Conservation (phyloP, 1,140 invertebrate genomes). For the Daktulosphaira vitifoliae region DNA sequence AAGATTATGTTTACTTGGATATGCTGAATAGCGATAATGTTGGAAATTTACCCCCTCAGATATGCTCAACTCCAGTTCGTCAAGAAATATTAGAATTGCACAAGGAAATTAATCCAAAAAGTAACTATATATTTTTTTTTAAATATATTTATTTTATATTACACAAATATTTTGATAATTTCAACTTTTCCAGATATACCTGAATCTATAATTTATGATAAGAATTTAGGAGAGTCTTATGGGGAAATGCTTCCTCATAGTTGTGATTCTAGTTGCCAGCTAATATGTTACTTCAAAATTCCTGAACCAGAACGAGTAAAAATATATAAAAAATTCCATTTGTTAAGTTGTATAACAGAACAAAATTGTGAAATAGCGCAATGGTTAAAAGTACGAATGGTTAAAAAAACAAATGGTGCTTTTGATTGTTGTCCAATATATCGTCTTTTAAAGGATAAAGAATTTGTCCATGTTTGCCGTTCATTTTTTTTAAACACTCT, state of each 20-base stretch:
- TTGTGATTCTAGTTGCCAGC: neutral
- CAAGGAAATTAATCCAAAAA: no score
- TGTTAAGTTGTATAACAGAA: neutral
- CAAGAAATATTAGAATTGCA: no score
- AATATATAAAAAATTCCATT: neutral
- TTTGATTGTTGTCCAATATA: neutral
- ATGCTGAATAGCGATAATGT: neutral
- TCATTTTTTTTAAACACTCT: slow-evolving; percentile 3
- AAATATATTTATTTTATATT: no score
- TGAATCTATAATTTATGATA: neutral
- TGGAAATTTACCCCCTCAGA: neutral
- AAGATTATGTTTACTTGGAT: slow-evolving; percentile 6
- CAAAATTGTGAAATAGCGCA: neutral
- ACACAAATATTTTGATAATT: neutral
- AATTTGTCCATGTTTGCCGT: neutral
- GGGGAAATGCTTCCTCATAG: neutral
- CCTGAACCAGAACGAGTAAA: neutral
- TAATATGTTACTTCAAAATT: neutral
- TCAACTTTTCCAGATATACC: neutral
- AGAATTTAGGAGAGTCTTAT: neutral
- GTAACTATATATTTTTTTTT: no score
- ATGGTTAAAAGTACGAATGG: neutral
- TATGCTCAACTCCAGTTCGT: no score
- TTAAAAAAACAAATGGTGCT: neutral
- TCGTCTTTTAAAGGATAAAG: neutral